Evolutionary conservation across 1,140 invertebrate species (phyloP).

Genomic region (Orchestia grillus): DNA sequence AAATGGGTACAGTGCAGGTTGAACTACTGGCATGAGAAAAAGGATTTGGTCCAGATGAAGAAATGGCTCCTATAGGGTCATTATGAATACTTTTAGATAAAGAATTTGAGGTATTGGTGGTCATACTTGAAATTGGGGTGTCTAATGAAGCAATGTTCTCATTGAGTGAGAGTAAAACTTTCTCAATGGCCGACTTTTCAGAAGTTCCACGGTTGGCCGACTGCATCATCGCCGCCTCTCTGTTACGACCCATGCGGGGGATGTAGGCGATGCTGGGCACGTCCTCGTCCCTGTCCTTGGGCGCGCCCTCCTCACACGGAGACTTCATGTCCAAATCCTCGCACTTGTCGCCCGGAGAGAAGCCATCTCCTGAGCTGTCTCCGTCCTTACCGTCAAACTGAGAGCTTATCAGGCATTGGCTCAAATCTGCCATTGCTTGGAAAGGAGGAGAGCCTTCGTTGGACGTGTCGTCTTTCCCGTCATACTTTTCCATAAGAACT

Average conservation of each 20-base stretch:
- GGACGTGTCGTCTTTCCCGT: constrained; percentile 23
- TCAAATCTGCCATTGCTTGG: constrained; percentile 30
- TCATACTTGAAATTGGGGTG: not conserved
- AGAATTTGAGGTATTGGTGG: not conserved
- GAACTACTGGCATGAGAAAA: not conserved
- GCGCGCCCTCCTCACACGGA: not conserved
- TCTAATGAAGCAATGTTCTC: constrained; percentile 29
- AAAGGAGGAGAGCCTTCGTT: constrained; percentile 38
- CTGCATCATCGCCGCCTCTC: constrained; percentile 1
- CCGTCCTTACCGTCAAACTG: constrained; percentile 32
- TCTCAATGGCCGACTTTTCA: constrained; percentile 35
- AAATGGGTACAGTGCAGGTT: not conserved
- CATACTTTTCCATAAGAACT: constrained; percentile 44
- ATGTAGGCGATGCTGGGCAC: constrained; percentile 31
- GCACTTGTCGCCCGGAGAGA: constrained; percentile 38
- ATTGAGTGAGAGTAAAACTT: constrained; percentile 38
- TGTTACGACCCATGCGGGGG: constrained; percentile 29
- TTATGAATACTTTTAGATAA: not conserved
- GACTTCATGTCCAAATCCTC: constrained; percentile 28
- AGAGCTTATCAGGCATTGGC: constrained; percentile 25
- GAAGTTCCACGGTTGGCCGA: not conserved
- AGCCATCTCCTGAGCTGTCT: constrained; percentile 27
- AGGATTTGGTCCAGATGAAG: not conserved
- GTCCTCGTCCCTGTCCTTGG: constrained; percentile 2
- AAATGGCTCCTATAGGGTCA: not conserved